Base-by-base conservation (phyloP, 2,888 invertebrate genomes). In the Agonopterix subpropinquella region DNA sequence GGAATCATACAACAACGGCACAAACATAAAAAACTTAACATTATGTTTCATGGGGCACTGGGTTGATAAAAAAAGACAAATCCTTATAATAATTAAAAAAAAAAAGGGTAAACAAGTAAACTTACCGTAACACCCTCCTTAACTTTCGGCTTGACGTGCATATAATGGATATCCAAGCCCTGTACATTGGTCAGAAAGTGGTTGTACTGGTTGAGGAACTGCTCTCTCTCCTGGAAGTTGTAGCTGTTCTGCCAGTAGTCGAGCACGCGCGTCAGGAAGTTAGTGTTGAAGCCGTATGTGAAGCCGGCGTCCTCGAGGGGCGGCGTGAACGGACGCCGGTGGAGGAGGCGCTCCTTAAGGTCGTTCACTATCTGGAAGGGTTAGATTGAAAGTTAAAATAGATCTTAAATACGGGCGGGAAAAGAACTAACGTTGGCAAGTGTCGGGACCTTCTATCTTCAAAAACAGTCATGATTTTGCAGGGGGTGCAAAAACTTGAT, bases 211-310 rank as follows among this genome's bases (percentile, higher is more conserved):
- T 97, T 96, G n/a, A 97, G 77, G 50, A 89, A 89, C 2, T 78
- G 70, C 68, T 95, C 93, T 8, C 94, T 87, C 47, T 92, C 90
- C 43, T 82, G 82, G 50, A 89, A 78, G 61, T 95, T 90, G 72
- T 95, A 97, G 36, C 90, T 89, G 39, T 91, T 91, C 9, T 89
- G 90, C 98, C 98, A 98, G 73, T 94, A 94, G 43, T 93, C 89
- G 0, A 95, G 73, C 7, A 97, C 85, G 56, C 90, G 89, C 9
- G 90, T 82, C 4, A 96, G 75, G 54, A 92, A 92, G 41, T 92
- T 87, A 0, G 92, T 81, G 65, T 95, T 94, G 70, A 97, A 93
- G 2, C 98, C 98, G 65, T 96, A 96, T 51, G 92, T 90, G 77
- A 96, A 97, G 5, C 90, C 91, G 0, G 88, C 78, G 45, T 90